Evolutionary conservation across 1,140 invertebrate genomes (phyloP).

Genomic region (Drosophila nasuta): DNA sequence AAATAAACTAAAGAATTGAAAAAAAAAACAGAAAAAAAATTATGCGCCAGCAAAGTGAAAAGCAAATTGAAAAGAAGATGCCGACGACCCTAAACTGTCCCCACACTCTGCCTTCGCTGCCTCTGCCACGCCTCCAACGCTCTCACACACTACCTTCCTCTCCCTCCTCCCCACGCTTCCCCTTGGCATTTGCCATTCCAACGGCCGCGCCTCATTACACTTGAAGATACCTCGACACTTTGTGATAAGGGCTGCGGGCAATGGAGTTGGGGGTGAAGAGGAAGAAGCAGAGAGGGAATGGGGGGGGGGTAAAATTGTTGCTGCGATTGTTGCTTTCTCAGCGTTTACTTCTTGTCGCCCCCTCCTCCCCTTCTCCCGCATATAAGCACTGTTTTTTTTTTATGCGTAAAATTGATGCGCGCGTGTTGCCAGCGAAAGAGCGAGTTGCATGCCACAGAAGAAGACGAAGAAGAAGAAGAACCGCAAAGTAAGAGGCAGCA

Average conservation of each 20-base stretch:
- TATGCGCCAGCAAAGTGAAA: constrained; percentile 40
- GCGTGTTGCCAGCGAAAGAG: constrained; percentile 5
- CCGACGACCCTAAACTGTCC: constrained; percentile 33
- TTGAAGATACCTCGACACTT: constrained; percentile 40
- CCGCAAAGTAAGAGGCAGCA: constrained; percentile 21
- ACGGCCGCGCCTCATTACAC: constrained; percentile 46
- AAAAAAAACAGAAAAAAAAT: constrained; percentile 25
- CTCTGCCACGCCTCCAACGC: background rate
- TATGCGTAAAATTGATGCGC: constrained; percentile 55
- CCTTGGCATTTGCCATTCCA: constrained; percentile 6
- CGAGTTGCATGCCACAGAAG: constrained; percentile 28
- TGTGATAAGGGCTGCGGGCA: constrained; percentile 32
- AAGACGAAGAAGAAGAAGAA: too few relatives aligned
- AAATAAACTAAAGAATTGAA: constrained; percentile 22
- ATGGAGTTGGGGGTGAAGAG: background rate
- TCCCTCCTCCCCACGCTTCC: background rate
- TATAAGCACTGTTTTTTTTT: constrained; percentile 17
- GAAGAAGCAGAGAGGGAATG: too few relatives aligned
- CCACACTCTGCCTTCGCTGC: background rate
- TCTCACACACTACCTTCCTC: background rate
- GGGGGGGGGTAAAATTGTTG: background rate
- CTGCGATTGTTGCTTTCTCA: constrained; percentile 48
- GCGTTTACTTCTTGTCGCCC: constrained; percentile 4
- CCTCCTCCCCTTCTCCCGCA: background rate
- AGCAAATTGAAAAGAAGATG: constrained; percentile 61